Evolutionary conservation across 1,140 invertebrate genomes (phyloP), one percentile per base, ranked within the genome.

Genomic region (Calliphora vicina): DNA sequence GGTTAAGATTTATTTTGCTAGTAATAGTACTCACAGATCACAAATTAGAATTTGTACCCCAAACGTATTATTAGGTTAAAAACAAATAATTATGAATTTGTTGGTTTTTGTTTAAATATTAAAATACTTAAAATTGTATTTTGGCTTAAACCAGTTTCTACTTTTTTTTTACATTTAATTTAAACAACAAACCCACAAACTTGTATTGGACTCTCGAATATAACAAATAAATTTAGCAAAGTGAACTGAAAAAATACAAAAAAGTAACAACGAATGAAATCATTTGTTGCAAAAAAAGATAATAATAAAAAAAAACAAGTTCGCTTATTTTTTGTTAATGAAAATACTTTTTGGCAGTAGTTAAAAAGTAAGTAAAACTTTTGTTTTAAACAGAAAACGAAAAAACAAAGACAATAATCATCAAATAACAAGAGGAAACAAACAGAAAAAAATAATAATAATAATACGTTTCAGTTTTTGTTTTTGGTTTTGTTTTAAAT

Each of bases 361-460:
- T 25, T 67, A 23, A 67, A n/a, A n/a, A n/a, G n/a, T n/a, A n/a
- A 67, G 61, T 67, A 67, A 67, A 50, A 67, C n/a, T 67, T 67
- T 23, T 25, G 61, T 67, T 67, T 67, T 12, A 67, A 1, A 67
- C 23, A n/a, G 61, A 20, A 35, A 35, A 2, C 6, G 10, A 35
- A 4, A 35, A 2, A 23, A 67, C n/a, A 20, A 23, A 67, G 23
- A 23, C n/a, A 67, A 23, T 67, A 25, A 23, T 23, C 61, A 67
- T 23, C 23, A 67, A 23, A 23, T n/a, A 67, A 23, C n/a, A 67
- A 67, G 23, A 23, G 61, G n/a, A 67, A 20, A 67, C 6, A 67
- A 23, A 67, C n/a, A 23, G n/a, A 67, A 67, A 67, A 67, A 67
- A 17, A 17, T 17, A n/a, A n/a, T n/a, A n/a, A n/a, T n/a, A n/a